Evolutionary conservation across 2,113 vertebrate species (phyloP).

Genomic region (Petaurus breviceps): DNA sequence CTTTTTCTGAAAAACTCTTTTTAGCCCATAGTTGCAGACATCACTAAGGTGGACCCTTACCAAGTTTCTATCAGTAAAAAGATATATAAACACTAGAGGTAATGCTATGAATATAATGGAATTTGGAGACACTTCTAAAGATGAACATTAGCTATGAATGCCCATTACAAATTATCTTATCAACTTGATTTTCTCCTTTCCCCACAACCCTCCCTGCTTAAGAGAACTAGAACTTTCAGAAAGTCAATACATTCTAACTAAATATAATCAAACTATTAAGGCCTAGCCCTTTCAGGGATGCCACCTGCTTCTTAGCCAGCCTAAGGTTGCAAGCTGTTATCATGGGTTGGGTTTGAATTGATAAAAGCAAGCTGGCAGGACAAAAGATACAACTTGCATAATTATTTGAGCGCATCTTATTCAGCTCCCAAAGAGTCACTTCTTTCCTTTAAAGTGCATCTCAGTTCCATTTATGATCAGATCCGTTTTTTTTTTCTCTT

Average conservation of each 20-base stretch:
- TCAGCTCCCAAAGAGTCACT: not conserved
- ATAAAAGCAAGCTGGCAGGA: not conserved
- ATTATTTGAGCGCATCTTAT: constrained; percentile 2
- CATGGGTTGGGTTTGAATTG: constrained; percentile 11
- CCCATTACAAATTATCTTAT: not conserved
- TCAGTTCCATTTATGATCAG: not conserved
- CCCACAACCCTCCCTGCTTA: not conserved
- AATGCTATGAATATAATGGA: not conserved
- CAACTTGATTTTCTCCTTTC: not conserved
- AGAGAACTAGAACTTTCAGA: not conserved
- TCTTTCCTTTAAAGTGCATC: constrained; percentile 31
- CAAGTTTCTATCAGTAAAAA: not conserved
- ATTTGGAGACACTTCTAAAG: constrained; percentile 2
- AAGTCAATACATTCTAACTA: not conserved
- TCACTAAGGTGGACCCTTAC: not conserved
- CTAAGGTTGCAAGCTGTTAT: constrained; percentile 1
- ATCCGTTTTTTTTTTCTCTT: not conserved
- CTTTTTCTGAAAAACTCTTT: not conserved
- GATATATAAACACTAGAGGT: not conserved
- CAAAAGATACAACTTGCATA: constrained; percentile 2
- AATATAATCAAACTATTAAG: not conserved
- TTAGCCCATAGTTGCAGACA: not conserved
- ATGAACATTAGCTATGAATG: not conserved
- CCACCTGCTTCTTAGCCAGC: not conserved
- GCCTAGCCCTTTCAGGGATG: constrained; percentile 2